Base-by-base conservation (phyloP, 2,113 vertebrate species). In the Oxyruncus cristatus region DNA sequence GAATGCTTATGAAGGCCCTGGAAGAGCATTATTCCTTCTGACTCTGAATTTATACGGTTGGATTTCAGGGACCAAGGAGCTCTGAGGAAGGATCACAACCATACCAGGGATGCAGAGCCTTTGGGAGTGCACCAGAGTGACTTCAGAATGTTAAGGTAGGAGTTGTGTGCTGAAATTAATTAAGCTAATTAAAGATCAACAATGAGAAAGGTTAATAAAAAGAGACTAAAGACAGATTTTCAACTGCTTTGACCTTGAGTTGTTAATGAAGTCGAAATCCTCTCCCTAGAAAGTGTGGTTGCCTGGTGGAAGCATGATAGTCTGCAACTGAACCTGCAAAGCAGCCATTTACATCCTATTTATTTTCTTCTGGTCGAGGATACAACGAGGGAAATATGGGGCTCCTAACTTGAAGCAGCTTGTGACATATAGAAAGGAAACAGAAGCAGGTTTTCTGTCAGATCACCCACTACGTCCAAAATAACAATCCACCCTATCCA, bases 401-500 rank as follows among this genome's bases (percentile, higher is more conserved):
- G 24, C 80, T 96, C 75, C 94, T 68, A 47, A 37, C 92, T 62
- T 21, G 75, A 28, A 88, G 92, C 80, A 96, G 85, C 91, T 85
- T 95, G 86, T 87, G 90, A 92, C 89, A 93, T 77, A 83, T 22
- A 95, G 93, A 79, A 39, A 93, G 94, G 90, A 96, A 96, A 96
- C 89, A 94, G 82, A 77, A 86, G 86, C 5, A n/a, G 20, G 56
- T 91, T 85, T 94, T 85, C 88, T 96, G 65, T 93, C 86, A 97
- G 70, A 96, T 93, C 96, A 93, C 93, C 95, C 95, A 96, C 96
- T 61, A 68, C 2, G 7, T 96, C 94, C 95, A 96, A 97, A 97
- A 97, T 97, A 97, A 97, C 83, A 96, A 95, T 95, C 96, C 94
- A 97, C 89, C 96, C 93, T 14, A 95, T 95, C 94, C 78, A 92